These are phyloP conservation scores for Diaphora mendica DNA, from an alignment of 2,888 invertebrate species.

Conservation along the genomic window DNA sequence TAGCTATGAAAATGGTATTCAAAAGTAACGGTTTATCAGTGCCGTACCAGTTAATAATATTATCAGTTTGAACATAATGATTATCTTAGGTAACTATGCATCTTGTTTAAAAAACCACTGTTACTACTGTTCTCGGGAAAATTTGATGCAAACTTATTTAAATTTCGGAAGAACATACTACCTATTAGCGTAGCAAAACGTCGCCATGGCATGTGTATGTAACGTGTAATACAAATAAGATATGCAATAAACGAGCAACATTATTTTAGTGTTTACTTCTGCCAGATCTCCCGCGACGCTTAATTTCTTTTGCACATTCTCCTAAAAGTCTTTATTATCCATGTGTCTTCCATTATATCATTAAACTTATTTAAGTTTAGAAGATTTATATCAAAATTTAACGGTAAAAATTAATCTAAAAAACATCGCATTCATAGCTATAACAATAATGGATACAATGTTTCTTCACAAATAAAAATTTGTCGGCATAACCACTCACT, in stretches of 20 bases:
- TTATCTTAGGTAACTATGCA: neutral
- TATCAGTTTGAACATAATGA: neutral
- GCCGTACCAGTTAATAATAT: neutral
- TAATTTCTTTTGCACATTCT: neutral
- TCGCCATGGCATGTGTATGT: too few relatives aligned
- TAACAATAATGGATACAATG: neutral
- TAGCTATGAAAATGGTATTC: neutral
- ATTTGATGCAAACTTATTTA: neutral
- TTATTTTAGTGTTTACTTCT: neutral
- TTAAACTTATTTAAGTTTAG: neutral
- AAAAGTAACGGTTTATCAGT: neutral
- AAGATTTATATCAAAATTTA: neutral
- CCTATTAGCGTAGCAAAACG: too few relatives aligned
- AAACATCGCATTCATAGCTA: neutral
- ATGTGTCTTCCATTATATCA: too few relatives aligned
- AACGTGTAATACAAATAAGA: too few relatives aligned
- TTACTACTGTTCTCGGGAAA: neutral
- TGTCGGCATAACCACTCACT: neutral
- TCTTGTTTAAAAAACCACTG: neutral
- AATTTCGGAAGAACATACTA: too few relatives aligned
- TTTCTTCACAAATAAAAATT: neutral
- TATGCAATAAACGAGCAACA: neutral
- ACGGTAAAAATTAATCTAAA: too few relatives aligned
- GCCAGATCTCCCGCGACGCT: neutral
- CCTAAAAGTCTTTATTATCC: neutral